Base-by-base conservation (phyloP, 2,888 invertebrate species). In the Agrochola lota region DNA sequence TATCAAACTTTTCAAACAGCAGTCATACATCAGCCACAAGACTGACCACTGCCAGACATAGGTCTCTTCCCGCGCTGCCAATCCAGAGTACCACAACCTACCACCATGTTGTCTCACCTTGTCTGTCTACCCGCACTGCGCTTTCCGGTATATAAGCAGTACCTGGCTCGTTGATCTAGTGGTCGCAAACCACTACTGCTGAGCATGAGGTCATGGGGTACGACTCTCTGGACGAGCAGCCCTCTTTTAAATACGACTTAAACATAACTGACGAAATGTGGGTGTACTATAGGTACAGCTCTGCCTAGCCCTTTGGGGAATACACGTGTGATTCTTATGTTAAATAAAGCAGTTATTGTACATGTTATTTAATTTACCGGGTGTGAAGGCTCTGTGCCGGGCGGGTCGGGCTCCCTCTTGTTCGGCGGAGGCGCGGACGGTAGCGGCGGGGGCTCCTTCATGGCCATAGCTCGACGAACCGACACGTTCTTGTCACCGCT, bases 361-460 rank as follows among this genome's bases (percentile, higher is more conserved):
- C 4, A 59, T 49, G 20, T 17, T 26, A 12, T n/a, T 9, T 23
- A 1, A 70, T 70, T 90, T 79, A 88, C 88, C 12, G 95, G 94
- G 73, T 95, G 95, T 20, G 92, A 74, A 8, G 94, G 91, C 83
- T 97, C 97, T 3, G 97, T 97, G 90, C 97, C 97, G 30, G 97
- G 97, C 59, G 97, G 97, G 80, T 97, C 97, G n/a, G 97, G 97
- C 89, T 97, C 97, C 75, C 95, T 94, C 83, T 96, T 96, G 80
- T 93, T 91, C 17, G 97, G 97, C 79, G 97, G 97, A 81, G 97
- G 97, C 70, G 97, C 96, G 30, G 96, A 91, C 4, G 97, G 97
- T 80, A 97, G 95, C 89, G 97, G 96, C 63, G 97, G 97, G n/a
- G 97, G 97, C 91, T 97, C 97, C 91, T 97, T 97, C 96, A 97